Conservation (phyloP, 53 echinoderm and acorn worm species). For the Actinopyga echinites region DNA sequence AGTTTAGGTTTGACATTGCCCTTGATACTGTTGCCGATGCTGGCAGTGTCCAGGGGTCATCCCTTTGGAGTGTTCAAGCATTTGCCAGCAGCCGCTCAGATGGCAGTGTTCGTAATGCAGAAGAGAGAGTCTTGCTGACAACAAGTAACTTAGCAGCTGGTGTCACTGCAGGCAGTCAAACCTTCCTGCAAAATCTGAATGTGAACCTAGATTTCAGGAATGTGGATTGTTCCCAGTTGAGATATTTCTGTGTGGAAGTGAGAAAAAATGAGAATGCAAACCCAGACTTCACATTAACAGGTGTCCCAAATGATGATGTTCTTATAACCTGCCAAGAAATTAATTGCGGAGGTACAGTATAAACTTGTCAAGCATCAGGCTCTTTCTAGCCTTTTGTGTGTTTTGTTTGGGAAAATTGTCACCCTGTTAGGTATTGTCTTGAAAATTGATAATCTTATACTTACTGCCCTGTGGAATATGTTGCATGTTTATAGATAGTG, state of each 20-base stretch:
- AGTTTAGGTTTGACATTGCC: slow-evolving; percentile 69
- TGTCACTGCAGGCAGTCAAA: slow-evolving; percentile 46
- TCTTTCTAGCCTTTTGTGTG: too few relatives aligned
- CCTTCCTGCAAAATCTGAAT: slow-evolving; percentile 44
- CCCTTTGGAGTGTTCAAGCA: slow-evolving; percentile 51
- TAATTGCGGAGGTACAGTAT: slow-evolving; percentile 66
- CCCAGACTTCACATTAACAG: slow-evolving; percentile 66
- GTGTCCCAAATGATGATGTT: slow-evolving; percentile 52
- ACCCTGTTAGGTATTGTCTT: too few relatives aligned
- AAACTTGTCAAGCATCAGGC: too few relatives aligned
- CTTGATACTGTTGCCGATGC: slow-evolving; percentile 58
- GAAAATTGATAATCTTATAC: too few relatives aligned
- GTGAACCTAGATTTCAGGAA: slow-evolving; percentile 40
- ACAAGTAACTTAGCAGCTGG: slow-evolving; percentile 30
- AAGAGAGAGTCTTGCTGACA: background rate
- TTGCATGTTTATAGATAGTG: too few relatives aligned
- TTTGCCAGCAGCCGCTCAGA: slow-evolving; percentile 27
- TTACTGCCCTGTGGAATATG: too few relatives aligned
- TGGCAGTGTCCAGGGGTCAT: slow-evolving; percentile 68
- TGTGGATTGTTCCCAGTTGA: slow-evolving; percentile 60
- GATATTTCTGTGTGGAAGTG: slow-evolving; percentile 71
- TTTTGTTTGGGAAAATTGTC: too few relatives aligned
- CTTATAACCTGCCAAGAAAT: slow-evolving; percentile 60
- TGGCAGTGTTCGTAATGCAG: background rate
- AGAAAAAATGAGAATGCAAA: slow-evolving; percentile 52